Conservation (phyloP, 2,113 vertebrate species). For the Psilopsiagon aymara region DNA sequence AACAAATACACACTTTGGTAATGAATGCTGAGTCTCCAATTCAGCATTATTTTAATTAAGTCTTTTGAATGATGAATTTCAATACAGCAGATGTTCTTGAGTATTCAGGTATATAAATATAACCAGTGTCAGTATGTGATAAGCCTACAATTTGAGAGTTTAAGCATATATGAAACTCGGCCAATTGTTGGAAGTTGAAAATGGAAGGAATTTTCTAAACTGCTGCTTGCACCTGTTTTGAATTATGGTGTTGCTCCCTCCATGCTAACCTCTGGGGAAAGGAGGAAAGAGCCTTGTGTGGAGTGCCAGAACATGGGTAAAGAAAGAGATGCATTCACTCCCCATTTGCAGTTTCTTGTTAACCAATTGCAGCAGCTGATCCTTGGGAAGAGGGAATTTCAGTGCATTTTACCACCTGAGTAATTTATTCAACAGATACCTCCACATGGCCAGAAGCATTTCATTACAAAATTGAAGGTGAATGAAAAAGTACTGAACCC, state of each 20-base stretch:
- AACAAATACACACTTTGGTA: slow-evolving; percentile 60
- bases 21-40: slow-evolving; percentile 46
- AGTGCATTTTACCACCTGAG: not conserved
- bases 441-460: not conserved
- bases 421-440: not conserved
- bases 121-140: slow-evolving; percentile 19
- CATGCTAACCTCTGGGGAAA: not conserved
- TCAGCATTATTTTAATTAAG: slow-evolving; percentile 71
- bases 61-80: slow-evolving; percentile 53
- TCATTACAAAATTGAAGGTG: not conserved
- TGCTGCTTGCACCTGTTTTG: slow-evolving; percentile 27
- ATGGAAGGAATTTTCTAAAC: slow-evolving; percentile 34
- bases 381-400: not conserved
- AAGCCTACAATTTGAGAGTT: slow-evolving; percentile 49
- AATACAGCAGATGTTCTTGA: slow-evolving; percentile 65
- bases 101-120: slow-evolving; percentile 70
- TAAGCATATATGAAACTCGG: slow-evolving; percentile 3
- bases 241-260: slow-evolving; percentile 24
- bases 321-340: not conserved
- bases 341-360: not conserved
- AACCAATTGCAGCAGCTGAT: not conserved
- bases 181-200: slow-evolving; percentile 36
- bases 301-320: not conserved
- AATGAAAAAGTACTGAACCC: not conserved
- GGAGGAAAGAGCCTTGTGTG: not conserved